These are phyloP conservation scores for Monarcha castaneiventris DNA, from an alignment of 2,113 vertebrate genomes.

Conservation along the genomic window DNA sequence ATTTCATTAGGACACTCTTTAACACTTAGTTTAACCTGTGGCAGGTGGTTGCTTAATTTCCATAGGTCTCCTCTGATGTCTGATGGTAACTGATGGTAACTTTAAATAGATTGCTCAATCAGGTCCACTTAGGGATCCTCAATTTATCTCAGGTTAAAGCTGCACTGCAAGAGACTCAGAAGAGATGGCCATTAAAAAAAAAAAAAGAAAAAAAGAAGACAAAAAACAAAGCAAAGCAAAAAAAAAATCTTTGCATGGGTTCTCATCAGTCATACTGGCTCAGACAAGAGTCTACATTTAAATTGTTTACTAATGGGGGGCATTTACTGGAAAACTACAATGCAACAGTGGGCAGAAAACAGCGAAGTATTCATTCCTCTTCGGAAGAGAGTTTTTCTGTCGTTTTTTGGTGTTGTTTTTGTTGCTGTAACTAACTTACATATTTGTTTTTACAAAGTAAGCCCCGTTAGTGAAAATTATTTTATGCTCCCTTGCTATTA, in stretches of 20 bases:
- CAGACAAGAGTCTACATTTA: background rate
- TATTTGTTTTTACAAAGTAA: constrained; percentile 40
- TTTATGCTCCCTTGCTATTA: constrained; percentile 57
- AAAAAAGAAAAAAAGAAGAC: fast-evolving
- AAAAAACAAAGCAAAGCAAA: background rate
- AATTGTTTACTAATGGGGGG: background rate
- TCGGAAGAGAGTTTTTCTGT: background rate
- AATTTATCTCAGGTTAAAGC: background rate
- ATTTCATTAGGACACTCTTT: background rate
- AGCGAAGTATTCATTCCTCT: background rate
- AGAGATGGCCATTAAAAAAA: background rate
- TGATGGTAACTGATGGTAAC: background rate
- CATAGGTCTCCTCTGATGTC: background rate
- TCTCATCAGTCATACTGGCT: background rate
- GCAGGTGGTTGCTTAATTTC: background rate
- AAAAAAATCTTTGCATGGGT: background rate
- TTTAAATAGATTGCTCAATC: background rate
- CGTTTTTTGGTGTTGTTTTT: background rate
- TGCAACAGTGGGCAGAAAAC: background rate
- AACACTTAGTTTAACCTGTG: background rate
- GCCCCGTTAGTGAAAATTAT: constrained; percentile 27
- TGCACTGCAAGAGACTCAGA: background rate
- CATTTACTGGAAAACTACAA: background rate
- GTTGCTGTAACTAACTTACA: constrained; percentile 17
- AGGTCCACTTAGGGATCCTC: background rate